Conservation (phyloP, 2,113 vertebrate species). For the Acinonyx jubatus region DNA sequence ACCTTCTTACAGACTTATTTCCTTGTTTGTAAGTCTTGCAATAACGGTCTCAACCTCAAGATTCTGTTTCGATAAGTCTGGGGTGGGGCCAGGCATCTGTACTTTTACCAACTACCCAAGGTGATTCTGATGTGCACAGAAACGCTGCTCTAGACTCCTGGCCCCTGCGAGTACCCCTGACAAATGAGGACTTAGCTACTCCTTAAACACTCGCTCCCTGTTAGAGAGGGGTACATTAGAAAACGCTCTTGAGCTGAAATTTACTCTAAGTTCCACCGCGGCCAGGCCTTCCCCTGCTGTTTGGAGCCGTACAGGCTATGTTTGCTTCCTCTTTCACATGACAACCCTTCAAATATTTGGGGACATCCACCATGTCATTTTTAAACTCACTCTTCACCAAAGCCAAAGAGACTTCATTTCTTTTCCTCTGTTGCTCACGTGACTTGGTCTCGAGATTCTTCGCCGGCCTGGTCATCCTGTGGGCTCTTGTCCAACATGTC, state of each 20-base stretch:
- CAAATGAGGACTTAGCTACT: not conserved
- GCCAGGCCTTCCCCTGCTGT: not conserved
- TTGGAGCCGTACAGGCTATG: not conserved
- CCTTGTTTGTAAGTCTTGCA: constrained; percentile 57
- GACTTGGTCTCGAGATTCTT: constrained; percentile 39
- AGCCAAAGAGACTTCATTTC: not conserved
- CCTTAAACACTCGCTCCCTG: not conserved
- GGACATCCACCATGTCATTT: constrained; percentile 28
- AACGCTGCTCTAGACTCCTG: not conserved
- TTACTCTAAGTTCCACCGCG: not conserved
- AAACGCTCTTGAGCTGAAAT: constrained; percentile 3
- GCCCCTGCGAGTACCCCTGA: not conserved
- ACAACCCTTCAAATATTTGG: constrained; percentile 66
- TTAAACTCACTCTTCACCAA: not conserved
- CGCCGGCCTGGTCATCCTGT: not conserved
- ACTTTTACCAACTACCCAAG: not conserved
- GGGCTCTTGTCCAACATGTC: constrained; percentile 5
- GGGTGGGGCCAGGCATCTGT: not conserved
- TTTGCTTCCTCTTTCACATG: constrained; percentile 73
- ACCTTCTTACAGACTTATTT: constrained; percentile 42
- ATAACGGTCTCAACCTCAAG: constrained; percentile 10
- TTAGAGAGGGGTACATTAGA: constrained; percentile 1
- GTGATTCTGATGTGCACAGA: not conserved
- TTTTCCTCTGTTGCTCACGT: not conserved
- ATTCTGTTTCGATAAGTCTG: constrained; percentile 40